Percentiles rank a stretch among this genome's conserved stretches.
phyloP scores from a whole-genome alignment of 2,113 vertebrate genomes.

The Podiceps cristatus region DNA sequence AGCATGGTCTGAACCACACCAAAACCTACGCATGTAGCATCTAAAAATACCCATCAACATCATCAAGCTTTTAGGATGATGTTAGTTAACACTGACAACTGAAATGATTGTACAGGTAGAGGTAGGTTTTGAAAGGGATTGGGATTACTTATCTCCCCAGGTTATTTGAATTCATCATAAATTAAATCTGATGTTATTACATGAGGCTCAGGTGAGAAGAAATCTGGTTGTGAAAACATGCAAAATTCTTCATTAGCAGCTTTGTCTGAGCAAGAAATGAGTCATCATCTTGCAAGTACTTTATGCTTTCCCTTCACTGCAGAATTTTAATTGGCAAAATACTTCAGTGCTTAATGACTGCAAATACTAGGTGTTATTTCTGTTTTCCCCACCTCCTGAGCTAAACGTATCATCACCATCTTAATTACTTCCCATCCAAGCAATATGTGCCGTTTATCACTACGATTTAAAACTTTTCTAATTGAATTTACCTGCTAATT shows the following conservation, averaged over 20 bases:
- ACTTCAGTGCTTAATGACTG: background rate
- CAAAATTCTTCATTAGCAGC: background rate
- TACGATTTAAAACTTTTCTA: background rate
- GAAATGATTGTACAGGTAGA: background rate
- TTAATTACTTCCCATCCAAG: constrained; percentile 17
- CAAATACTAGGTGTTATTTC: background rate
- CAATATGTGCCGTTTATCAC: background rate
- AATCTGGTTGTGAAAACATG: background rate
- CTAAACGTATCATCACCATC: background rate
- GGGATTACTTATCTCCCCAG: background rate
- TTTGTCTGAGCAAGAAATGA: background rate
- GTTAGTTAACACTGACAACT: background rate
- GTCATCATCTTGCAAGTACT: background rate
- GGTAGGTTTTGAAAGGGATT: background rate
- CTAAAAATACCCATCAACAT: background rate
- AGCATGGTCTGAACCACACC: background rate
- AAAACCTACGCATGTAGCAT: background rate
- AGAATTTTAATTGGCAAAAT: constrained; percentile 46
- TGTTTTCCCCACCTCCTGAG: background rate
- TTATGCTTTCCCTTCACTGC: background rate
- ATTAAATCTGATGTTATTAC: background rate
- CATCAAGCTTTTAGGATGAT: background rate
- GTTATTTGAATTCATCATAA: background rate
- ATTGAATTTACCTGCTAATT: background rate
- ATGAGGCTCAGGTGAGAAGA: background rate